A percentile compares a stretch with the other conserved stretches of the same genome.
phyloP scores from a whole-genome alignment of 2,888 invertebrate species.

The Mimachlamys varia region DNA sequence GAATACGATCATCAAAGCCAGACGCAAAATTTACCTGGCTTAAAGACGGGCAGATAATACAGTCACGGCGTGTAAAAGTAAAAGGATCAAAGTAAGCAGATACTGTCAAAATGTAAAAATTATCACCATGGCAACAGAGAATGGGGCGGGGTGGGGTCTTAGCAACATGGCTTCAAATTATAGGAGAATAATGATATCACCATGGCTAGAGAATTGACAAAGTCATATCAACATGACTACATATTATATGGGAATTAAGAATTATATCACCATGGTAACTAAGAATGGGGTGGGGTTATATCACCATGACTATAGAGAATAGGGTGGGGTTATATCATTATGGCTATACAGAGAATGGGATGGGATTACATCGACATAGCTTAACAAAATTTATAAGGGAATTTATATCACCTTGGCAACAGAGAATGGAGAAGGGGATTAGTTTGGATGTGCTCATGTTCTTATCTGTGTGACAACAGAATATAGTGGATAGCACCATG shows the following conservation, averaged over 20 bases:
- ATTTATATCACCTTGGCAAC: background rate
- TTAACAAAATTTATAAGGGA: background rate
- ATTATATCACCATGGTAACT: too few relatives aligned
- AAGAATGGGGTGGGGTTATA: background rate
- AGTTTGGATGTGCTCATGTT: background rate
- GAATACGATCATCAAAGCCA: constrained; percentile 45
- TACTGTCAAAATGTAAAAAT: background rate
- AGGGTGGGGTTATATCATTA: background rate
- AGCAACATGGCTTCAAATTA: background rate
- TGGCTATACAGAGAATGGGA: background rate
- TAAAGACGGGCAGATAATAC: constrained; percentile 47
- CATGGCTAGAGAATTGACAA: too few relatives aligned
- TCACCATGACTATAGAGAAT: background rate
- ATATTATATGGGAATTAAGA: background rate
- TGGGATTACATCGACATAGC: background rate
- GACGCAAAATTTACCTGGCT: constrained; percentile 45
- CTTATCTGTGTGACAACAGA: background rate
- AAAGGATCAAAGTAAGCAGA: constrained; percentile 45
- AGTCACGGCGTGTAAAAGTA: constrained; percentile 42
- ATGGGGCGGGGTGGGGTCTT: background rate
- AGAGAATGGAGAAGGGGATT: background rate
- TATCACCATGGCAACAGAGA: background rate
- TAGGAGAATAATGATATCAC: background rate
- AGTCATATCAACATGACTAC: background rate
- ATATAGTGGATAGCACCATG: background rate